Evolutionary conservation across 1,140 invertebrate genomes (phyloP).

Genomic region (Littorina saxatilis): DNA sequence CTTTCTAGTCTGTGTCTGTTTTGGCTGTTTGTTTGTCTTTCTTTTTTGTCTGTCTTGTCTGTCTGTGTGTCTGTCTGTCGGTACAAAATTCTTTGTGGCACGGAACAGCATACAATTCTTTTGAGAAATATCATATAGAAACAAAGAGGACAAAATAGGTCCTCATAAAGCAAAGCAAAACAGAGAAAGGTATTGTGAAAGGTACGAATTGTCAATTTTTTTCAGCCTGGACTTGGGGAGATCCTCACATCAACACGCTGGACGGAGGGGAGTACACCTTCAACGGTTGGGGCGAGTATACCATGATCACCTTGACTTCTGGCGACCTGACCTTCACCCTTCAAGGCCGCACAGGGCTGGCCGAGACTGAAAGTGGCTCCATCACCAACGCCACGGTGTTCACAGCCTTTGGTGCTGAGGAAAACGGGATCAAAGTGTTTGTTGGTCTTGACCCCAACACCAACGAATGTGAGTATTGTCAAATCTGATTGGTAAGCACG

Average conservation of each 20-base stretch:
- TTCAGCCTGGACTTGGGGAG: conserved; percentile 59
- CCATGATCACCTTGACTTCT: neutral
- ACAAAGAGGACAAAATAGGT: conserved; percentile 11
- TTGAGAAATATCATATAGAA: neutral
- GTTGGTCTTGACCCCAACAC: conserved; percentile 37
- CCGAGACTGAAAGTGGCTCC: conserved; percentile 27
- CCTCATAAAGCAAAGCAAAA: neutral
- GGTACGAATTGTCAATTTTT: conserved; percentile 18
- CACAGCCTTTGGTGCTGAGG: conserved; percentile 49
- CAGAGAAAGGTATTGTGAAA: neutral
- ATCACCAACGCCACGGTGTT: conserved; percentile 50
- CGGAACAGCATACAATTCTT: neutral
- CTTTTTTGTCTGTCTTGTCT: no score
- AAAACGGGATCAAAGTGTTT: conserved; percentile 27
- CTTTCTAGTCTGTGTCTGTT: no score
- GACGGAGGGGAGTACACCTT: conserved; percentile 67
- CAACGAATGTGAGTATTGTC: conserved; percentile 42
- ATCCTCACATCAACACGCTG: conserved; percentile 68
- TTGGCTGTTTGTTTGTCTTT: no score
- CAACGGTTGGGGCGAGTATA: conserved; percentile 58
- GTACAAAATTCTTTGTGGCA: no score
- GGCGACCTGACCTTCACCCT: conserved; percentile 21
- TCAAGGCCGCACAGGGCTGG: conserved; percentile 44
- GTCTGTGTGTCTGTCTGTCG: no score
- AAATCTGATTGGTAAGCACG: no score